Base-by-base conservation (phyloP, 2,888 invertebrate species). In the Nycteola revayana region DNA sequence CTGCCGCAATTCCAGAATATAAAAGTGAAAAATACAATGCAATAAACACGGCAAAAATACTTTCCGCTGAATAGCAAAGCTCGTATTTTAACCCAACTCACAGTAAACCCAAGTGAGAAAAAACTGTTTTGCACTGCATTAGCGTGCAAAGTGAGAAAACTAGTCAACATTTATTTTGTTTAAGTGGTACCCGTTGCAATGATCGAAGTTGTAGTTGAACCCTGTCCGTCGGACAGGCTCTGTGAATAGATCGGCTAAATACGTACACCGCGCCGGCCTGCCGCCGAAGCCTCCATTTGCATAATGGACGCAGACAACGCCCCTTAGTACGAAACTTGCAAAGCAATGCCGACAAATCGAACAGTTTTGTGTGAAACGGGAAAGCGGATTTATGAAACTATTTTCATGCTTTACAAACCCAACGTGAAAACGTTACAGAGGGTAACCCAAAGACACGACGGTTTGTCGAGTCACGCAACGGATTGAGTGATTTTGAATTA, bases 211-310 rank as follows among this genome's bases (percentile, higher is more conserved):
- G 49, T 56, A 60, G 60, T 60, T 57, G 58, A 63, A 64, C 59
- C 54, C 58, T 54, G 49, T 57, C 53, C 60, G 56, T 49, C 52
- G 49, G 49, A 40, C 60, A 49, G 60, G 49, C 61, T 66, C 71
- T 62, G 59, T 64, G 75, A 79, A 81, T 84, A 83, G 77, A 73
- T 65, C 62, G 56, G 66, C 75, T 83, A 82, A 83, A 85, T 80
- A 72, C 65, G 72, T 66, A 57, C 66, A 53, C 55, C 50, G 66
- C 51, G 50, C 41, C 48, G 48, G 37, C 21, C 21, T 21, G 21
- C 36, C 38, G 46, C 23, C 23, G 11, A 50, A 74, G 66, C 67
- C 73, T 74, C 66, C 69, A 82, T 86, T 85, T 85, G 71, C 80
- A 82, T 86, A 84, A 84, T 84, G 74, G 74, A 75, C 67, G 60